Evolutionary conservation across 1,140 invertebrate species (phyloP).

Genomic region (Drosophila athabasca): DNA sequence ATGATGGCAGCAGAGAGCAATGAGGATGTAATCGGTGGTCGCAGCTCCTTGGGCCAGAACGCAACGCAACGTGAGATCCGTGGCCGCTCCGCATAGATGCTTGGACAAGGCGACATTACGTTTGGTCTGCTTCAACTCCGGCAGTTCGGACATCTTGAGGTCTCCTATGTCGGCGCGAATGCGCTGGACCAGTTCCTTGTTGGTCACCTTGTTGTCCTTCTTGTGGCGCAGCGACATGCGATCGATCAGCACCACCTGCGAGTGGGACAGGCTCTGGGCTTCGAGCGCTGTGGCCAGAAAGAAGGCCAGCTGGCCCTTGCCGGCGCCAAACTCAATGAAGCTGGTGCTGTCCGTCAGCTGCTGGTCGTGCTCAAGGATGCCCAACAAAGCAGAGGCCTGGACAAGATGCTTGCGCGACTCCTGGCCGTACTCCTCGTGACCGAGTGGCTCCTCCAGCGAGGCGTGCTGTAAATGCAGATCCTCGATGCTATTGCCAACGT

Average conservation of each 20-base stretch:
- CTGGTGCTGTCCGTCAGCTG: constrained; percentile 86
- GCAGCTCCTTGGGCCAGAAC: constrained; percentile 53
- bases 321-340: constrained; percentile 94
- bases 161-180: constrained; percentile 90
- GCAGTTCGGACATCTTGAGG: constrained; percentile 87
- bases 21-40: constrained; percentile 86
- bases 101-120: constrained; percentile 90
- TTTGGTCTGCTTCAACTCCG: constrained; percentile 84
- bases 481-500: constrained; percentile 82
- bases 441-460: constrained; percentile 86
- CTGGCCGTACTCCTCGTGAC: constrained; percentile 86
- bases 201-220: constrained; percentile 88
- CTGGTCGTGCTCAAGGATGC: constrained; percentile 85
- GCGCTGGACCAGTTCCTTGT: constrained; percentile 85
- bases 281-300: constrained; percentile 88
- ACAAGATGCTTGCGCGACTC: constrained; percentile 88
- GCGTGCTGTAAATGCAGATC: constrained; percentile 84
- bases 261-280: constrained; percentile 73
- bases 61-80: constrained; percentile 90
- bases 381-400: constrained; percentile 89
- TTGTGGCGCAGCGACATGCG: constrained; percentile 91
- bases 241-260: constrained; percentile 89
- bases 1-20: constrained; percentile 96
- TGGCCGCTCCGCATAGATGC: constrained; percentile 93
- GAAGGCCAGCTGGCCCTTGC: constrained; percentile 91